Evolutionary conservation across 2,113 vertebrate genomes (phyloP).

Genomic region (Podocnemis expansa): DNA sequence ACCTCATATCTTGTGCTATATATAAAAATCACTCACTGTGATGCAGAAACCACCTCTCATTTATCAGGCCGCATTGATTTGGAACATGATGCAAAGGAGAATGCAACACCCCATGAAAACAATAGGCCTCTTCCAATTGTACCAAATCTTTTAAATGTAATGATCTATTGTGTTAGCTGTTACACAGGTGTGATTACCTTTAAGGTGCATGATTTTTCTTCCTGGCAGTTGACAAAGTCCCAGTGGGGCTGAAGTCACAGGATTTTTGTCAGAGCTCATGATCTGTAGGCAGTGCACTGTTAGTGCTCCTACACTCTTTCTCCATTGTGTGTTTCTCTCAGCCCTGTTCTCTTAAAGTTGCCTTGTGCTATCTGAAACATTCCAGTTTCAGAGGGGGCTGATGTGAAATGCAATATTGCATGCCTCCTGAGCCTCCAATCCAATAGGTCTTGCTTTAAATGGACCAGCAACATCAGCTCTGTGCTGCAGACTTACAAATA

Average conservation of each 20-base stretch:
- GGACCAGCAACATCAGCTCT: neutral
- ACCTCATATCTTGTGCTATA: neutral
- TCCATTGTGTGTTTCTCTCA: neutral
- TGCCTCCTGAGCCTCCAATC: neutral
- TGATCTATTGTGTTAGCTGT: neutral
- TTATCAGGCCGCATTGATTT: neutral
- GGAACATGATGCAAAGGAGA: neutral
- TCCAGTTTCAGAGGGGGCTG: neutral
- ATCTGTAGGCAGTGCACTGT: conserved; percentile 28
- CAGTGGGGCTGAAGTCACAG: neutral
- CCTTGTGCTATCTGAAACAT: neutral
- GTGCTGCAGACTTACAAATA: conserved; percentile 46
- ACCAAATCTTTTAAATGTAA: neutral
- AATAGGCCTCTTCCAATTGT: neutral
- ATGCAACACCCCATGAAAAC: neutral
- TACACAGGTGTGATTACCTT: neutral
- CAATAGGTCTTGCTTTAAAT: conserved; percentile 14
- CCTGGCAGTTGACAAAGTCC: conserved; percentile 29
- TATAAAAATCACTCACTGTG: accelerated
- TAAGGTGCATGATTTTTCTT: neutral
- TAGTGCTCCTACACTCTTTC: neutral
- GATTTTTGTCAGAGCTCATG: conserved; percentile 36
- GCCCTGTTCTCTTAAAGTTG: neutral
- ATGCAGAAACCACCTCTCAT: neutral
- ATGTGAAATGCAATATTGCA: neutral